Evolutionary conservation across 2,888 invertebrate species (phyloP), one percentile per base, ranked within the genome.

Genomic region (Helobdella robusta): DNA sequence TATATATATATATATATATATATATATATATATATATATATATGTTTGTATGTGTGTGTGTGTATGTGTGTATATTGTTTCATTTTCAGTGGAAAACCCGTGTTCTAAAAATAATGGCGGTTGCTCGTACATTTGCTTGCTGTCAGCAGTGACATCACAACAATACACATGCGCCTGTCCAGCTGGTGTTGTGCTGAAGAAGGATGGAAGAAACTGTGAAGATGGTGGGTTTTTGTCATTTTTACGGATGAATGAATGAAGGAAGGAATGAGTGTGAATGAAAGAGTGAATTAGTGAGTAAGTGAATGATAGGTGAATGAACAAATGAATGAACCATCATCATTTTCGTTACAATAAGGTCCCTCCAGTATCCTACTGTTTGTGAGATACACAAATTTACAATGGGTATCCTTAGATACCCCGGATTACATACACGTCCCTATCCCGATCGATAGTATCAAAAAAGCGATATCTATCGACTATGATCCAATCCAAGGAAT

Each of bases 61-160:
- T 59, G 36, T 35, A n/a, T 6, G 20, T 59, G 34, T 59, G 59
- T 25, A n/a, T 36, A 35, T 1, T 59, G n/a, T 11, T 40, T 40
- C n/a, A n/a, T 40, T n/a, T n/a, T 61, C 72, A 75, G 87, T 86
- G 0, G 83, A 83, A 40, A 91, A 89, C 80, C 85, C 85, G 0
- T 94, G 93, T 78, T 85, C 84, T 0, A 79, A 81, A 4, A 83
- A 85, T 72, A 93, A 93, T 75, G 93, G 91, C 0, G 89, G 88
- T 2, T 95, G 94, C 78, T 88, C 89, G 1, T 93, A 95, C 78
- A 82, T 95, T 46, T 95, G 94, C 76, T 84, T 94, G 68, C 89
- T 79, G 73, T 75, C 93, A 87, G 78, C 84, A 84, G 69, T 68
- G 20, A 46, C 88, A 88, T 40, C 68, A 23, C 1, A 75, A 30